Base-by-base conservation (phyloP, 2,888 invertebrate species). In the Aleiodes alternator region DNA sequence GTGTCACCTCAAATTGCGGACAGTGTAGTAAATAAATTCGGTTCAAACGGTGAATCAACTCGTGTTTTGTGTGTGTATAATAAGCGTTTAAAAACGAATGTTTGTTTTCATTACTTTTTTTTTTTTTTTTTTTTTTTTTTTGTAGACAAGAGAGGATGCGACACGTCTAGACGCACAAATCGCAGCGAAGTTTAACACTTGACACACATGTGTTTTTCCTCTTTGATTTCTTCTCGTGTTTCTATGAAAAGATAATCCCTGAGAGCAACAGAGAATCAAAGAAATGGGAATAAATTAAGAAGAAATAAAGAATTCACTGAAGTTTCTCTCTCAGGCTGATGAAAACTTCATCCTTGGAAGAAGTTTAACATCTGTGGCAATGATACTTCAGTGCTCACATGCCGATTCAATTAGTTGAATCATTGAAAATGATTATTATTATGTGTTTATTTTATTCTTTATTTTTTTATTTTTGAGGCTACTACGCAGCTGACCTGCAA, bases 111-210 rank as follows among this genome's bases (percentile, higher is more conserved):
- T 43, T 11, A 29, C 31, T 31, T 57, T 57, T 6, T 12, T 7
- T 12, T 7, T 43, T 61, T 70, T 68, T 11, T 57, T 57, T 57
- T 57, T 57, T 6, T 12, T 7, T 29, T 57, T 43, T 61, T 70
- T 68, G 69, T 48, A 53, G 64, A 76, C 69, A 72, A 72, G 81
- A 68, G 78, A 68, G 75, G 80, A 72, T 72, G 76, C 72, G 78
- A 72, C 76, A 79, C 80, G 87, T 87, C 86, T 86, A 86, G 86
- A 86, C 87, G 80, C 86, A 86, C 86, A 87, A 87, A 87, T 86
- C 84, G 83, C 79, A 79, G 77, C 72, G 77, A 74, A 76, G 75
- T 76, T 71, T 81, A 77, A 81, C 81, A 78, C 78, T 76, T 51
- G 34, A 69, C 70, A 70, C 75, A 61, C 34, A 57, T 66, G 70